Evolutionary conservation across 64 coral and sea anemone genomes (phyloP), one percentile per base, ranked within the genome.

Genomic region (Pachyseris speciosa): DNA sequence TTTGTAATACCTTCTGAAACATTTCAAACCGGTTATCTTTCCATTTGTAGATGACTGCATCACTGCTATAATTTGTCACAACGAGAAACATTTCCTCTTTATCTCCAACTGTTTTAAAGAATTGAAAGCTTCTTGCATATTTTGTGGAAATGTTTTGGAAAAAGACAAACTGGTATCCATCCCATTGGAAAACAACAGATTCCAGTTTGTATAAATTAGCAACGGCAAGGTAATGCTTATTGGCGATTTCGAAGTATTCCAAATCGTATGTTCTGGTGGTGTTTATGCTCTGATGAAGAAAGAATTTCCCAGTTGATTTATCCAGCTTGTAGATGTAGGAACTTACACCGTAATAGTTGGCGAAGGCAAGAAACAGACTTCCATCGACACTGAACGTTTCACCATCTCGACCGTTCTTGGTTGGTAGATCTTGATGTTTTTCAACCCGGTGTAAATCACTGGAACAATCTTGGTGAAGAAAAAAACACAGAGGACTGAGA

Each of bases 171-270:
- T 17, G 19, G 1, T 80, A 28, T 17, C 42, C 73, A 2, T 44
- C 2, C 73, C 73, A 77, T 41, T 47, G 43, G 22, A 41, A 77
- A 22, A 77, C 13, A 30, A 57, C 12, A 80, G 76, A 80, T 44
- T 37, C 15, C 3, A 72, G 38, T 17, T 72, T 37, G 76, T 80
- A 20, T 19, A 10, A 20, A 34, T 57, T 24, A 29, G 76, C 76
- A 57, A 80, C 57, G 4, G 76, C 76, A 4, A 80, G 76, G 37
- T 47, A 80, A 32, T 80, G 76, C 31, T 80, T 22, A 58, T 57
- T 47, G 0, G 16, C 12, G 17, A 80, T 80, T 11, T 29, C 24
- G n/a, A 57, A 80, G 55, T 57, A 37, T 32, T 57, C 57, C 47
- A 37, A 20, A 9, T 22, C 33, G 1, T 57, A 32, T 25, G 45